Evolutionary conservation across 2,113 vertebrate genomes (phyloP), one percentile per base, ranked within the genome.

Genomic region (Oceanodroma tethys): DNA sequence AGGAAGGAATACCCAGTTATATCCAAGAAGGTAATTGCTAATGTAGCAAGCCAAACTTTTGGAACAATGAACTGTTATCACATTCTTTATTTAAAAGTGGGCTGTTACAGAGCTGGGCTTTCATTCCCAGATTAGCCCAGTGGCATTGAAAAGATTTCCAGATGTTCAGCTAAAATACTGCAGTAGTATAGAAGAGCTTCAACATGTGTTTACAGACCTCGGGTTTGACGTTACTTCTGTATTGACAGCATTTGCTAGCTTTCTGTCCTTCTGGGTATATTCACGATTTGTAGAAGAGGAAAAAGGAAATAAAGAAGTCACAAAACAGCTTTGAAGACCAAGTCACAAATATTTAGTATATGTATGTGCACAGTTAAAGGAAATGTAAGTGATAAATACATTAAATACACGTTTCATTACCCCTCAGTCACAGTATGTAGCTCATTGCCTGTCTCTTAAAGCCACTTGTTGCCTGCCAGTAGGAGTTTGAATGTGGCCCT

Each of bases 11-110:
- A 67, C 13, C 58, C 38, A 48, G 34, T 96, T 96, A 94, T 78
- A 93, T 34, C 58, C 65, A 62, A 63, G 58, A 72, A 95, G 36
- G 48, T 95, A 98, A 97, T 94, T 97, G 90, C 34, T 73, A 90
- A 94, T 90, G 38, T 47, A 95, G 58, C n/a, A 82, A 95, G 81
- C 59, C 91, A 95, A 97, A 91, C 71, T 89, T 95, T 66, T 86
- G 55, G 43, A 93, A 96, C 58, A 88, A 63, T 62, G 78, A 97
- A 56, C 18, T 86, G 29, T 88, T 90, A n/a, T n/a, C n/a, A n/a
- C n/a, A n/a, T n/a, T n/a, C n/a, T n/a, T n/a, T n/a, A n/a, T n/a
- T n/a, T n/a, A 75, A n/a, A 94, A 95, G 58, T 53, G 42, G 43
- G 60, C 34, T 95, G 48, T 93, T 63, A 70, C 60, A 90, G 91